Evolutionary conservation across 1,140 invertebrate genomes (phyloP), one percentile per base, ranked within the genome.

Genomic region (Apis dorsata): DNA sequence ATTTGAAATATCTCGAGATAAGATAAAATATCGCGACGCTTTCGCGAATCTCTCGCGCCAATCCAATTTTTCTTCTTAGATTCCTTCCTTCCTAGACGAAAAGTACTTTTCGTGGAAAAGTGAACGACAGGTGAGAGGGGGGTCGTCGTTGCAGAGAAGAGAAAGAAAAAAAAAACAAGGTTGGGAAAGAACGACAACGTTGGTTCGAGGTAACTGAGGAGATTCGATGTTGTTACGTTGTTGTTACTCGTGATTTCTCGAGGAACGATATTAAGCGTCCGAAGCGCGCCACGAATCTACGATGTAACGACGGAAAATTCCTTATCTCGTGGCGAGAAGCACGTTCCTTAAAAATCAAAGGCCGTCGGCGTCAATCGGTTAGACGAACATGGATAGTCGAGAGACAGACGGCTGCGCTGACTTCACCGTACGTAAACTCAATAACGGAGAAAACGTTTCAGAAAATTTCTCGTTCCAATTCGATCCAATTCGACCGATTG

Each of bases 241-340:
- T 59, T 62, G 62, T 66, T 57, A 13, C 9, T 24, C 60, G 51
- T 13, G 62, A 53, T 28, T 73, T 59, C 49, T 17, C 57, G 63
- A 44, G 34, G 55, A 86, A 85, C 85, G 80, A 85, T 83, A 88
- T 90, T 88, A 81, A 73, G 53, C 71, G 73, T 44, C 53, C 59
- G 70, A 75, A 60, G 78, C 63, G 85, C 71, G 83, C 60, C 76
- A 51, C 66, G 70, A 80, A 73, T 28, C 53, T 79, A 75, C 65
- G 84, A 81, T 79, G 85, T 82, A 84, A 85, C 87, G 81, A 88
- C 89, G 91, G 91, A 91, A 92, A 91, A 92, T 92, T 92, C 83
- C 91, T 92, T 92, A 92, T 91, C 91, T 84, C 55, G 60, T 62
- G 72, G 44, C 21, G 65, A 86, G 84, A 82, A 82, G 49, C 70